Evolutionary conservation across 37 sponge, comb jelly and placozoan species (phyloP), one percentile per base, ranked within the genome.

Genomic region (Geodia barretti): DNA sequence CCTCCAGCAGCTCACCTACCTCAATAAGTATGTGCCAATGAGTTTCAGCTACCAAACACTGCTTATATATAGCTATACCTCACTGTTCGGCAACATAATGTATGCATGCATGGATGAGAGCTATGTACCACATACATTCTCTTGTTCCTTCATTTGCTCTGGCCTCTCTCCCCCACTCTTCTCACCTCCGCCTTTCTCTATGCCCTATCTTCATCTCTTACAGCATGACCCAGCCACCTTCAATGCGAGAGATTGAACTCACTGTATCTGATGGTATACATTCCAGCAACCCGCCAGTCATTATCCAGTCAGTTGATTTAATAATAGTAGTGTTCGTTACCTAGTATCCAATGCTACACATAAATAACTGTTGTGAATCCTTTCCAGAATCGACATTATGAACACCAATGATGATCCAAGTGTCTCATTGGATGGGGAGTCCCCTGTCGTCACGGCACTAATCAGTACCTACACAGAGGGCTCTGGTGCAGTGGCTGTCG

Each of bases 401-500:
- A 84, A 84, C 39, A 19, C 28, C 38, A 84, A 84, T 68, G 84
- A 84, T 76, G 71, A 26, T 31, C 84, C 84, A 59, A 39, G 23
- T 5, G 47, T 84, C 17, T 75, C 76, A 0, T 41, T 84, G 29
- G 25, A 68, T 76, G 84, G 81, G 62, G 71, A 31, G 33, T 39
- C 34, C 62, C 81, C 81, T 71, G 37, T 80, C 19, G 60, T 58
- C n/a, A 54, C 35, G 20, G 14, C 5, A 24, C 25, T 33, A 14
- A 25, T 38, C 0, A 30, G 2, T 26, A 72, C 20, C 41, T 85
- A 85, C 65, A 64, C 77, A 69, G 86, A 85, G 69, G 73, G 79
- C 23, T 72, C 11, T 62, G 86, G 86, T 23, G 4, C 63, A 24
- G 42, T 38, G 33, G 63, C 31, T 9, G 24, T 85, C 9, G 79